Percentiles rank a stretch among this genome's conserved stretches.
These are phyloP conservation scores for Ophiodon elongatus DNA, from an alignment of 2,113 vertebrate species.

Conservation along the genomic window DNA sequence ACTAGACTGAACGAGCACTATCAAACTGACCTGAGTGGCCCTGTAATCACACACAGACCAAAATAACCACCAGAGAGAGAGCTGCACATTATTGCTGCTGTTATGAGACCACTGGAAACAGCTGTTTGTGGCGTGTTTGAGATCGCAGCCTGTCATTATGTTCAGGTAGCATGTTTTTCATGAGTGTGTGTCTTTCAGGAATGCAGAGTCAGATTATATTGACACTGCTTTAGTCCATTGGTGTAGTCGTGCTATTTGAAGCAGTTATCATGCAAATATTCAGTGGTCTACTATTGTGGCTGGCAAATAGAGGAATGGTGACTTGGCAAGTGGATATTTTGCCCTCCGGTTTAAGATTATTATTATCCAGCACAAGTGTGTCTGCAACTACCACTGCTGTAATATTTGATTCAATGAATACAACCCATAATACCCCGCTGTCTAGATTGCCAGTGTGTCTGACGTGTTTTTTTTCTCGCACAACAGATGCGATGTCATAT, in stretches of 20 bases:
- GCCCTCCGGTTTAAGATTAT: background rate
- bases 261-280: slow-evolving; percentile 35
- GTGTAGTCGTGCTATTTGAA: background rate
- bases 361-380: background rate
- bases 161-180: background rate
- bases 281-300: slow-evolving; percentile 1
- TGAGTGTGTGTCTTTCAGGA: slow-evolving; percentile 1
- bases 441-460: background rate
- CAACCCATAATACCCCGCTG: background rate
- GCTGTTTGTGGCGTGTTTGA: slow-evolving; percentile 2
- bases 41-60: slow-evolving; percentile 61
- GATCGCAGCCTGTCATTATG: background rate
- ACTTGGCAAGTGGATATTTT: background rate
- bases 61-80: slow-evolving; percentile 64
- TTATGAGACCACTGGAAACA: background rate
- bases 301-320: background rate
- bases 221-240: background rate
- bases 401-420: background rate
- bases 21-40: slow-evolving; percentile 51
- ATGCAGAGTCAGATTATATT: background rate
- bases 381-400: background rate
- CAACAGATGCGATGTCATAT: background rate
- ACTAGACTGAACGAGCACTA: slow-evolving; percentile 17
- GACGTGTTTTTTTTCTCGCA: background rate
- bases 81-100: background rate